phyloP scores from a whole-genome alignment of 2,888 invertebrate species.

The Neuroscelio doddi region DNA sequence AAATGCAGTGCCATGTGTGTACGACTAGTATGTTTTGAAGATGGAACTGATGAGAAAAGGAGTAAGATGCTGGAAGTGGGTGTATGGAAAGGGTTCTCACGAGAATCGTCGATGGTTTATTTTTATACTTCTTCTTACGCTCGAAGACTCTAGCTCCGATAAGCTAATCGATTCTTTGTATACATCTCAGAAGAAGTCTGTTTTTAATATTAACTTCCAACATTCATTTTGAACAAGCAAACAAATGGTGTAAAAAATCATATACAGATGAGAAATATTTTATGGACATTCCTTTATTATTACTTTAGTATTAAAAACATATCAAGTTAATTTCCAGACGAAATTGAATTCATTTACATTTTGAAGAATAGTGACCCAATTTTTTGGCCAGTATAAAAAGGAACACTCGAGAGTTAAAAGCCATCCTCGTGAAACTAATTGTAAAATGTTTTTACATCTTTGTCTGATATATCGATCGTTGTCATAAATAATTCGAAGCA shows the following conservation, averaged over 20 bases:
- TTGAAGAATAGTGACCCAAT: too few relatives aligned
- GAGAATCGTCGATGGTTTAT: conserved; percentile 59
- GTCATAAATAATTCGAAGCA: conserved; percentile 37
- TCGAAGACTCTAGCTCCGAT: conserved; percentile 59
- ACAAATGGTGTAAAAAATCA: conserved; percentile 5
- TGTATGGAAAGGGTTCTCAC: conserved; percentile 62
- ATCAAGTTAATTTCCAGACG: too few relatives aligned
- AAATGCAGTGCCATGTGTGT: conserved; percentile 30
- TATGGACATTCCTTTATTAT: too few relatives aligned
- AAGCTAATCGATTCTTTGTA: conserved; percentile 64
- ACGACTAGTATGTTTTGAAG: conserved; percentile 8
- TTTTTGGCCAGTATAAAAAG: too few relatives aligned
- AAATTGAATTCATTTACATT: too few relatives aligned
- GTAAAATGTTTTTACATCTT: conserved; percentile 3
- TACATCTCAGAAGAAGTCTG: conserved; percentile 49
- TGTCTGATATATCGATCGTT: conserved; percentile 15
- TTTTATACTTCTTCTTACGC: conserved; percentile 66
- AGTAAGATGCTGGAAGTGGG: conserved; percentile 31
- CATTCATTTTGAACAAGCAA: background rate
- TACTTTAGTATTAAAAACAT: too few relatives aligned
- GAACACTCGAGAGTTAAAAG: too few relatives aligned
- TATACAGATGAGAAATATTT: too few relatives aligned
- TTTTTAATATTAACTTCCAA: background rate
- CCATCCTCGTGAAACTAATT: conserved; percentile 1
- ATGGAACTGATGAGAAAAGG: conserved; percentile 22